Evolutionary conservation across 2,797 vertebrate species (phyloP).

Genomic region (Darevskia nairensis): DNA sequence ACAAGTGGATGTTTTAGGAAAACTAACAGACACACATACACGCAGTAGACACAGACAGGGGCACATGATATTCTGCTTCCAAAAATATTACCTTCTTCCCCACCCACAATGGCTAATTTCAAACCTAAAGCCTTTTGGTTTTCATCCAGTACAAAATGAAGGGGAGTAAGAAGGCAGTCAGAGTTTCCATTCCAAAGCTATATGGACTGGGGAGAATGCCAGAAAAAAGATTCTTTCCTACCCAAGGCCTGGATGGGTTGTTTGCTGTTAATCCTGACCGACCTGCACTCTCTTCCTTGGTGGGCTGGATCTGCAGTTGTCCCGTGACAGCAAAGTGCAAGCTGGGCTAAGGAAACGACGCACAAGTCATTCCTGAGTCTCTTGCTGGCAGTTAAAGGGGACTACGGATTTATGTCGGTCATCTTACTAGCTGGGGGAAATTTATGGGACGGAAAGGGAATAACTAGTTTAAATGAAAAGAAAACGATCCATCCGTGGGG

Average conservation of each 20-base stretch:
- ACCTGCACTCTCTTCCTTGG: neutral
- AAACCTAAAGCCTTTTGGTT: neutral
- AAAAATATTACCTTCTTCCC: neutral
- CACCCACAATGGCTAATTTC: neutral
- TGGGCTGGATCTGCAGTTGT: neutral
- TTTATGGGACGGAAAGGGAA: constrained; percentile 14
- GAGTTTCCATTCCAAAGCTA: neutral
- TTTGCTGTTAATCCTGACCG: neutral
- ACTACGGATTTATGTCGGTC: neutral
- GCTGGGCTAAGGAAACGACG: neutral
- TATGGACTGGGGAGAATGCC: neutral
- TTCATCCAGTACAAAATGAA: neutral
- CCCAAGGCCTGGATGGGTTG: neutral
- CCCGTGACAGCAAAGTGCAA: neutral
- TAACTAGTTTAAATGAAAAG: constrained; percentile 7
- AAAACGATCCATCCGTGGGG: constrained; percentile 8
- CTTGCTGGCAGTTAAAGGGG: neutral
- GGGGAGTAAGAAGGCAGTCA: no score
- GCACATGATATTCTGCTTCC: neutral
- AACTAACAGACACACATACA: neutral
- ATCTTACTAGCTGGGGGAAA: neutral
- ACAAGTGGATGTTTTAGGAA: neutral
- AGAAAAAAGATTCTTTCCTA: neutral
- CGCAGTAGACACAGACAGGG: neutral
- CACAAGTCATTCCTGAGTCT: neutral